Evolutionary conservation across 2,113 vertebrate species (phyloP).

Genomic region (Oreochromis spilurus): DNA sequence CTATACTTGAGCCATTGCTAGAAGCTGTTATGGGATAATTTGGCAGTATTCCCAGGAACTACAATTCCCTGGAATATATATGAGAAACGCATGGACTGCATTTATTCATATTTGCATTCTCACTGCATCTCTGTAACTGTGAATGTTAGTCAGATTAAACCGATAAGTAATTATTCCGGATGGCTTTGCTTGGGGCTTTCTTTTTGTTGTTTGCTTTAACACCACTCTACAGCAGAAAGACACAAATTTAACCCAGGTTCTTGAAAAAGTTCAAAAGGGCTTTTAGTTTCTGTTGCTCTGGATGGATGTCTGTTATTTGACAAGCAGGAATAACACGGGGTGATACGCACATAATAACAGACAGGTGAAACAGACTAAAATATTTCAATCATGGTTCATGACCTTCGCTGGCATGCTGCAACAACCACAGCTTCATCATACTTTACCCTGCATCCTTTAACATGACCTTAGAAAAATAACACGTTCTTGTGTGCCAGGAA

Average conservation of each 20-base stretch:
- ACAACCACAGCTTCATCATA: slow-evolving; percentile 34
- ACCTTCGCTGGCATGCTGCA: slow-evolving; percentile 31
- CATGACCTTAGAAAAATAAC: slow-evolving; percentile 21
- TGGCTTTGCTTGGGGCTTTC: neutral
- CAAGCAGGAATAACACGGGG: slow-evolving; percentile 5
- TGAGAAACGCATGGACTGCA: too few species aligned
- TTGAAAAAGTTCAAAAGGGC: slow-evolving; percentile 24
- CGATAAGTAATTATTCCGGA: neutral
- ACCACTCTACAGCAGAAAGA: neutral
- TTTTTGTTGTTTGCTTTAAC: neutral
- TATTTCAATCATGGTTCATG: slow-evolving; percentile 19
- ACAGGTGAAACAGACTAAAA: slow-evolving; percentile 6
- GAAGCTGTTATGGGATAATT: neutral
- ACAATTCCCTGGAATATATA: too few species aligned
- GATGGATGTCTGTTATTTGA: neutral
- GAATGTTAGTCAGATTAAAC: neutral
- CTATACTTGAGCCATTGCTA: neutral
- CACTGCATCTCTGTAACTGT: neutral
- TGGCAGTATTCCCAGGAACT: neutral
- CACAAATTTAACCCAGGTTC: neutral
- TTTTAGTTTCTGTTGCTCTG: neutral
- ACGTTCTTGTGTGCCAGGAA: neutral
- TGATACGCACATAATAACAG: neutral
- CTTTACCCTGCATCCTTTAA: slow-evolving; percentile 22
- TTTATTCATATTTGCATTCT: neutral